phyloP scores from a whole-genome alignment of 2,888 invertebrate species.

The Eudasyphora cyanicolor region DNA sequence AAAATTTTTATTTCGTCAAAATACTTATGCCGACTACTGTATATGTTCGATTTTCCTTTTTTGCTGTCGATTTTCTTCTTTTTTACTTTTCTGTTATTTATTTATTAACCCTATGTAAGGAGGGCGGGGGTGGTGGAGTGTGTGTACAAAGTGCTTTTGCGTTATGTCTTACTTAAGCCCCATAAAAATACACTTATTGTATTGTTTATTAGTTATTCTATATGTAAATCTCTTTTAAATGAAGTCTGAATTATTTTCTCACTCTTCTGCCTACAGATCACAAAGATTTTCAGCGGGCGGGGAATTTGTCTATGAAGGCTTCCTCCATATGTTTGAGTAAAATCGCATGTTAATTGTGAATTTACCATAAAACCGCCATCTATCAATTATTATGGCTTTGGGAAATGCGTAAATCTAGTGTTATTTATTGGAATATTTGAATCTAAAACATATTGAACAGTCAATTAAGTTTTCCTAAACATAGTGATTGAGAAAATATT shows the following conservation, averaged over 20 bases:
- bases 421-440: constrained; percentile 11
- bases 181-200: constrained; percentile 58
- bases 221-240: constrained; percentile 32
- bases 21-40: too few relatives aligned
- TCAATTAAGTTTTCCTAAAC: background rate
- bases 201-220: constrained; percentile 13
- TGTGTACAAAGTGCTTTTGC: constrained; percentile 11
- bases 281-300: too few relatives aligned
- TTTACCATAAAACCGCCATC: constrained; percentile 10
- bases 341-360: background rate
- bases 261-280: background rate
- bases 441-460: background rate
- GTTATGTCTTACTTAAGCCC: constrained; percentile 47
- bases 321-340: background rate
- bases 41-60: constrained; percentile 46
- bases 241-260: background rate
- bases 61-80: constrained; percentile 5
- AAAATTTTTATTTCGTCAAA: too few relatives aligned
- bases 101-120: constrained; percentile 34
- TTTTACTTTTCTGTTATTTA: constrained; percentile 15
- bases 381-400: constrained; percentile 26
- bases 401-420: constrained; percentile 26
- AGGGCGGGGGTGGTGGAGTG: background rate
- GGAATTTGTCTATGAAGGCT: background rate
- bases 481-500: too few relatives aligned